phyloP scores from a whole-genome alignment of 1,140 invertebrate species.

The Aphis craccivora region DNA sequence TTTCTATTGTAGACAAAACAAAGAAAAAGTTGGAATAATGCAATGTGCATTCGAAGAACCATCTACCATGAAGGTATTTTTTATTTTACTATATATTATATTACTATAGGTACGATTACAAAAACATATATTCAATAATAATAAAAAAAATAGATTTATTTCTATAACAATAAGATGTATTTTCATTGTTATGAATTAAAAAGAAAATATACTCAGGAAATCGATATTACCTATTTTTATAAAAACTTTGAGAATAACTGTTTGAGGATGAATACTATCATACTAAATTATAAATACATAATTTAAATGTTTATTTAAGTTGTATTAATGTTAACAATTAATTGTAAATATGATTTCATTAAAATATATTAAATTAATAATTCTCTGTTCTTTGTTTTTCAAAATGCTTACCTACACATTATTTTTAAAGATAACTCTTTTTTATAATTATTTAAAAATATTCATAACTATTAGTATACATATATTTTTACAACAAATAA shows the following conservation, averaged over 20 bases:
- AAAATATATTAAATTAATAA: background rate
- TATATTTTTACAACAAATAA: background rate
- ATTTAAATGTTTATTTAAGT: background rate
- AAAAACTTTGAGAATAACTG: background rate
- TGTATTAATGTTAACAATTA: background rate
- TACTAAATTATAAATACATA: background rate
- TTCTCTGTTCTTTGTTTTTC: background rate
- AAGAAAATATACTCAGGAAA: background rate
- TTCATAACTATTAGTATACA: background rate
- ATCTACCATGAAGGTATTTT: conserved; percentile 21
- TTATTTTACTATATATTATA: background rate
- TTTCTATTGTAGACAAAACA: background rate
- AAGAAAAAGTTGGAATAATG: conserved; percentile 33
- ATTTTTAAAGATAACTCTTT: background rate
- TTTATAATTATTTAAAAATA: background rate
- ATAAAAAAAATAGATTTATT: background rate
- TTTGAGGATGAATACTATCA: background rate
- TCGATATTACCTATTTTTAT: background rate
- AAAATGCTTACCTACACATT: background rate
- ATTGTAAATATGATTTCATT: background rate
- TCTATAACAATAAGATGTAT: background rate
- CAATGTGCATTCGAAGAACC: background rate
- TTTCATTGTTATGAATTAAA: background rate
- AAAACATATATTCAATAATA: background rate
- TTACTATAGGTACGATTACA: background rate